phyloP scores from a whole-genome alignment of 2,888 invertebrate genomes.

The Mesorhabditis sp. region DNA sequence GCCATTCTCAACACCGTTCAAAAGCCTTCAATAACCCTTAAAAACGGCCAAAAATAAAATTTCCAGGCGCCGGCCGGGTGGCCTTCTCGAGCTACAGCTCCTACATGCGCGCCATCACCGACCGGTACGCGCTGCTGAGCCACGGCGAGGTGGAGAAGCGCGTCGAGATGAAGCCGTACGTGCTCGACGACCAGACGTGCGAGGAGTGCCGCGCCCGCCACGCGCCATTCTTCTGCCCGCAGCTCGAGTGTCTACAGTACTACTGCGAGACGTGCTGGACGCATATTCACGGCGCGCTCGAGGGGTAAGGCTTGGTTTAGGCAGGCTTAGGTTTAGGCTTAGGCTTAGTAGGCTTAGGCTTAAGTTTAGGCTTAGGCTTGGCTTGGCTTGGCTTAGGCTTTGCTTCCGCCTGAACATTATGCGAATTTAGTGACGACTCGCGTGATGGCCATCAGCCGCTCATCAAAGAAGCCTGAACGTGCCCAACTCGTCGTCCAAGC shows the following conservation, averaged over 20 bases:
- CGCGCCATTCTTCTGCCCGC: conserved; percentile 98
- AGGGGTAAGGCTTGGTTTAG: background rate
- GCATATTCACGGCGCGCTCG: conserved; percentile 20
- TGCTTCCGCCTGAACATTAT: background rate
- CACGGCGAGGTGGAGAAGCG: conserved; percentile 64
- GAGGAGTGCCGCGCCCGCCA: conserved; percentile 99
- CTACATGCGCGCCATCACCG: conserved; percentile 96
- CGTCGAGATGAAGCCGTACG: conserved; percentile 91
- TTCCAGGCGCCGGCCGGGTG: conserved; percentile 83
- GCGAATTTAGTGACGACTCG: background rate
- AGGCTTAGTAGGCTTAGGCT: background rate
- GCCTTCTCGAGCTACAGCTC: conserved; percentile 98
- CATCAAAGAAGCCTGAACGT: background rate
- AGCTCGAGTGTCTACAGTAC: conserved; percentile 98
- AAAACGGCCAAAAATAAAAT: background rate
- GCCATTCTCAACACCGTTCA: background rate
- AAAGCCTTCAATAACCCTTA: background rate
- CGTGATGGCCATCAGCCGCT: background rate
- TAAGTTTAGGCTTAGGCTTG: background rate
- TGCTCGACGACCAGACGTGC: conserved; percentile 98
- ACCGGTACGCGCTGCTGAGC: conserved; percentile 93
- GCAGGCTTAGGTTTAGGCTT: background rate
- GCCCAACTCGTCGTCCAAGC: too few relatives aligned
- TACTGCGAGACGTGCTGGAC: conserved; percentile 70
- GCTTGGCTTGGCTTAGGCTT: background rate